Evolutionary conservation across 2,888 invertebrate species (phyloP).

Genomic region (Temnothorax unifasciatus): DNA sequence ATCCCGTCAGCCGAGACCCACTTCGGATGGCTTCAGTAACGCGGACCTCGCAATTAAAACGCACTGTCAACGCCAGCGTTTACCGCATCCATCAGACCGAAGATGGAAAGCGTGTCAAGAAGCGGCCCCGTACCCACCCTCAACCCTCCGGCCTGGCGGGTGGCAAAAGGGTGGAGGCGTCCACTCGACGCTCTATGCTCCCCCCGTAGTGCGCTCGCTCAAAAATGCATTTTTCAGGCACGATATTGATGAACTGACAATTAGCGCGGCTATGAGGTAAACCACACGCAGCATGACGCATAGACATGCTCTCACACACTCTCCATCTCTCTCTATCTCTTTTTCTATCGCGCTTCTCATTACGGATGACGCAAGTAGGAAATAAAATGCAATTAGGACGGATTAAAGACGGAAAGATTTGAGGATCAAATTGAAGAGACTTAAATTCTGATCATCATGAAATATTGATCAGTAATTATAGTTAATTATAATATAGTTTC

Average conservation of each 20-base stretch:
- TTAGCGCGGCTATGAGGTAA: constrained; percentile 52
- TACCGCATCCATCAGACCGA: constrained; percentile 56
- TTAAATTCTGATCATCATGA: neutral
- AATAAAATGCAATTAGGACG: neutral
- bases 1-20: constrained; percentile 52
- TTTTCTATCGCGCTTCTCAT: neutral
- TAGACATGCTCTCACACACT: neutral
- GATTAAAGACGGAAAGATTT: constrained; percentile 12
- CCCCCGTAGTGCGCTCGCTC: constrained; percentile 37
- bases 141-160: constrained; percentile 7
- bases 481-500: constrained; percentile 22
- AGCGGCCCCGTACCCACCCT: constrained; percentile 7
- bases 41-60: constrained; percentile 59
- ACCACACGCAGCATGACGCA: constrained; percentile 33
- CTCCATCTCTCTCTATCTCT: neutral
- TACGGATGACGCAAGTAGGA: constrained; percentile 3
- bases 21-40: constrained; percentile 53
- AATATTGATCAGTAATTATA: neutral
- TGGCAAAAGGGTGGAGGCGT: constrained; percentile 54
- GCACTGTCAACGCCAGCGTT: constrained; percentile 60
- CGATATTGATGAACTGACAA: constrained; percentile 61
- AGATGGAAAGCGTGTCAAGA: constrained; percentile 62
- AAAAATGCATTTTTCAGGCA: constrained; percentile 61
- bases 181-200: constrained; percentile 30
- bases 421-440: neutral